Evolutionary conservation across 1,140 invertebrate species (phyloP), one percentile per base, ranked within the genome.

Genomic region (Caerostris darwini): DNA sequence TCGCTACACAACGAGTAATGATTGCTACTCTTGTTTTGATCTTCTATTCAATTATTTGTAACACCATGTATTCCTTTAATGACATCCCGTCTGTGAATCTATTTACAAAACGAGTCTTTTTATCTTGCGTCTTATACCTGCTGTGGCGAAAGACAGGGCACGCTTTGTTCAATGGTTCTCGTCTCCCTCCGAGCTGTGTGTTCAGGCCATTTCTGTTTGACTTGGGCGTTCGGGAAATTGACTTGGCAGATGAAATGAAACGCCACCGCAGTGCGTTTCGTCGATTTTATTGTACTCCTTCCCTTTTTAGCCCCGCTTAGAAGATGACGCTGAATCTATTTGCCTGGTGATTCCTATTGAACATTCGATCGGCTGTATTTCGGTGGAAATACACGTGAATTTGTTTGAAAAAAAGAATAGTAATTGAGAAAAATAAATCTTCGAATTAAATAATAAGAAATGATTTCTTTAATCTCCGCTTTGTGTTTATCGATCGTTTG

Each of bases 211-310:
- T 50, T 71, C 69, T 71, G 19, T 71, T 71, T 71, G 69, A 71
- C 19, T 71, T 71, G 10, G 34, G 69, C 7, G 69, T 8, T 50
- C 19, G n/a, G 34, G 69, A 50, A 71, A 71, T 69, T 69, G 14
- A n/a, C 64, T n/a, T 69, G 64, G 3, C 64, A 69, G n/a, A 69
- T 71, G 69, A 71, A 71, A 71, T 71, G 34, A 71, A 34, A 71
- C 69, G 19, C 69, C 8, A 34, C 19, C 8, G 69, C 69, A 50
- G 50, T 7, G 50, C 12, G 69, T 34, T 71, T 71, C 69, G 69
- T 71, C 19, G 19, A 19, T 34, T 71, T 71, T 34, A 34, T 71
- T 71, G 34, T 34, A 50, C 69, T 3, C 50, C 34, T 7, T 8
- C n/a, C 7, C 69, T 34, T 71, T 34, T 19, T 50, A 7, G 34